Conservation (phyloP, 1,140 invertebrate genomes). For the Drosophila kepulauana region DNA sequence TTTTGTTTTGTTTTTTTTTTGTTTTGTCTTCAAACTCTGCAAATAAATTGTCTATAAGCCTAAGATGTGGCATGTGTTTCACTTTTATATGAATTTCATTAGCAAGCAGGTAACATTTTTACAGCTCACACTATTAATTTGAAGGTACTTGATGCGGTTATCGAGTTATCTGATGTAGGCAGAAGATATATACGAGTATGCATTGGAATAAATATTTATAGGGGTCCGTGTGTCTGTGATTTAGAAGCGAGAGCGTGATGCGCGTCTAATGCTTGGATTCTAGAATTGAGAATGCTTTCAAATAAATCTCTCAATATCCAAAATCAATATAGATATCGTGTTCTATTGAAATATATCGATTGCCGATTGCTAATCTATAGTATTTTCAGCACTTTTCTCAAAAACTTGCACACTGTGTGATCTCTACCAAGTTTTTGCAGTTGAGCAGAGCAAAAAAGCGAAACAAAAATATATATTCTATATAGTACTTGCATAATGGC, state of each 20-base stretch:
- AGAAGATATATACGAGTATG: slow-evolving; percentile 39
- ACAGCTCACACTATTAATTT: slow-evolving; percentile 84
- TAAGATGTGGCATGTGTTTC: slow-evolving; percentile 34
- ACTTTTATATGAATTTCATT: slow-evolving; percentile 54
- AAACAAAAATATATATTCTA: slow-evolving; percentile 34
- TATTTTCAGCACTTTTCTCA: slow-evolving; percentile 30
- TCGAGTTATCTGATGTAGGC: slow-evolving; percentile 46
- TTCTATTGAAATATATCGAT: background rate
- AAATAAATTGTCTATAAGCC: slow-evolving; percentile 50
- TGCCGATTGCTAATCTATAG: slow-evolving; percentile 7
- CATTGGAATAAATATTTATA: background rate
- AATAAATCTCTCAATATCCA: slow-evolving; percentile 7
- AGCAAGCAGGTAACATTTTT: slow-evolving; percentile 85
- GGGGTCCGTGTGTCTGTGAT: slow-evolving; percentile 20
- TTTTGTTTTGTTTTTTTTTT: slow-evolving; percentile 20
- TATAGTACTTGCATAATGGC: slow-evolving; percentile 1
- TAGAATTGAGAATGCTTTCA: background rate
- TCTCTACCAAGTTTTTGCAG: slow-evolving; percentile 54
- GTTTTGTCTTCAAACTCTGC: slow-evolving; percentile 49
- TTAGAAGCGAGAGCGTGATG: slow-evolving; percentile 47
- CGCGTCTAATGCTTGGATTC: slow-evolving; percentile 22
- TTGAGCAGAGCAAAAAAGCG: slow-evolving; percentile 28
- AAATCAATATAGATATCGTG: background rate
- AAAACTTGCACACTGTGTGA: slow-evolving; percentile 66
- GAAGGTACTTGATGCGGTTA: slow-evolving; percentile 80